Base-by-base conservation (phyloP, 2,797 vertebrate species). In the Gallinago solitaria region DNA sequence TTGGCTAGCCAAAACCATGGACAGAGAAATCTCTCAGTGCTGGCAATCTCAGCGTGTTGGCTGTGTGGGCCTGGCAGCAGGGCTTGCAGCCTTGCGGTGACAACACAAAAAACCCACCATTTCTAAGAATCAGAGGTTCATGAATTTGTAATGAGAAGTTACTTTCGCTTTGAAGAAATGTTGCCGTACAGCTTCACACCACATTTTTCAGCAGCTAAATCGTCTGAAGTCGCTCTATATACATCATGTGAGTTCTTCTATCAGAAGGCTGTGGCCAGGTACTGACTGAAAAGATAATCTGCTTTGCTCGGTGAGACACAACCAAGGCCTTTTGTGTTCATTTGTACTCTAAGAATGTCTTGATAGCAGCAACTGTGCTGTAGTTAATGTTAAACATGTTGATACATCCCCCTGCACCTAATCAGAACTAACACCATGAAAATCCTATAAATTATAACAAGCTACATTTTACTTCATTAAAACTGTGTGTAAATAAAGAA, bases 381-480 rank as follows among this genome's bases (percentile, higher is more conserved):
- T 41, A 71, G 56, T 73, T 87, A 68, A n/a, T 35, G n/a, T 74
- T 87, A 78, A 76, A 82, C 45, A 3, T 3, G 2, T 21, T 16
- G 9, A 30, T 74, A 13, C 2, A 32, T 48, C 21, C 57, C 35
- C 17, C 15, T 88, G 50, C 32, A 79, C 33, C 53, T 86, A 87
- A 59, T 81, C 67, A 90, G 41, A 86, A 61, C 16, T 51, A 95
- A 65, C 24, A 69, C 5, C 8, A 32, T 35, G 19, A 8, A 93
- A 76, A 75, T 83, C 56, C 41, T 75, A 30, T 73, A 33, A 84
- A 80, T 77, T 70, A 50, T 33, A 24, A 68, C 15, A 77, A 81
- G 37, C 63, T 87, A 79, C 28, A 33, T 56, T 81, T 90, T 86
- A 73, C 45, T 85, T 90, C 27, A 71, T 75, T 83, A 61, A 75